Evolutionary conservation across 1,140 invertebrate species (phyloP), one percentile per base, ranked within the genome.

Genomic region (Hylaeus anthracinus): DNA sequence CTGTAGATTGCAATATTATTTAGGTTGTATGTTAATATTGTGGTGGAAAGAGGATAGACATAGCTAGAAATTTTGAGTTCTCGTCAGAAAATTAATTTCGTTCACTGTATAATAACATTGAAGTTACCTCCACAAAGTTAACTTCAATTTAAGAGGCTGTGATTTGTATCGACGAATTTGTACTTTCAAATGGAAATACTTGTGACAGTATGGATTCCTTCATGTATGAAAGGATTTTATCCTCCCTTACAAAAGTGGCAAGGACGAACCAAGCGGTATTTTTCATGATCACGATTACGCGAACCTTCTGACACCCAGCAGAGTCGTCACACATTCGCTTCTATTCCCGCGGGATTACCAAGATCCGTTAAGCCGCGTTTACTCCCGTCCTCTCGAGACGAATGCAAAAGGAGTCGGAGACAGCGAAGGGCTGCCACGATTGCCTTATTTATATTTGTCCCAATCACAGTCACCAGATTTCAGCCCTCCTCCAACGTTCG

Each of bases 391-490:
- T 71, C 79, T 9, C 5, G 55, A 66, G 75, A 58, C 80, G 77
- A 84, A 77, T 65, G 72, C 72, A 65, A 58, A 83, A 72, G 83
- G 77, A 73, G 75, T 65, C 72, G 60, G 67, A 76, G 73, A 69
- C 63, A 73, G 72, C 55, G 79, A 39, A 66, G 72, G 84, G 82
- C 53, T 66, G 51, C 67, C 51, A 45, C 79, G 81, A 91, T 90
- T 90, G 90, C 87, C 87, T 92, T 92, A 92, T 92, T 92, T 92
- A 92, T 92, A 91, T 91, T 89, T 87, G 85, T 90, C 83, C 86
- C 90, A 88, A 92, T 92, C 90, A 90, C 86, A 72, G 84, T 74
- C 83, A 48, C 45, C 74, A 82, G 81, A 85, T 86, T 86, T 78
- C 74, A 79, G 48, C 12, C 76, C 26, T 70, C 66, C 63, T 14